Evolutionary conservation across 30 jellyfish, hydroid and myxozoan species (phyloP).

Genomic region (Calvadosia cruxmelitensis): DNA sequence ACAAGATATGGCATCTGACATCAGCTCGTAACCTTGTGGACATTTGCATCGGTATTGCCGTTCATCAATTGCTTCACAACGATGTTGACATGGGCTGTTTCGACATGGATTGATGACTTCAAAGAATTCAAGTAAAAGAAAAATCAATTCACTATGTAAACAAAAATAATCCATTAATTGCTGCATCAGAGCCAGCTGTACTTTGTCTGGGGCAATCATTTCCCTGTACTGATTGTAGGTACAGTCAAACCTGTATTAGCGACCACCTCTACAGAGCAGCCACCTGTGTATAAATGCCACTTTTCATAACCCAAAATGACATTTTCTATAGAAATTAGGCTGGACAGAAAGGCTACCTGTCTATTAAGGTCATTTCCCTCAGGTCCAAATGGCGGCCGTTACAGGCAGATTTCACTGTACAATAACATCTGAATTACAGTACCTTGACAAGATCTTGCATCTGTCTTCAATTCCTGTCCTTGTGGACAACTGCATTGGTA

Average conservation of each 20-base stretch:
- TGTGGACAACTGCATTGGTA: constrained; percentile 16
- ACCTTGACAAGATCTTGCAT: constrained; percentile 13
- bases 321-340: too few relatives aligned
- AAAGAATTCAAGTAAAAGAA: neutral
- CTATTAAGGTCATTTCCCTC: too few relatives aligned
- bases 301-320: too few relatives aligned
- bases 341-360: too few relatives aligned
- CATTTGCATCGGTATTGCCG: constrained; percentile 11
- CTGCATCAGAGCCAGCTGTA: neutral
- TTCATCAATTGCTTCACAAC: constrained; percentile 6
- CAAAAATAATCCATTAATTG: neutral
- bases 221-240: neutral
- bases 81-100: constrained; percentile 9
- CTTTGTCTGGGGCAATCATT: neutral
- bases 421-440: neutral
- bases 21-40: constrained; percentile 5
- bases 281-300: too few relatives aligned
- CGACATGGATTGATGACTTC: constrained; percentile 17
- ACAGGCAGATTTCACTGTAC: too few relatives aligned
- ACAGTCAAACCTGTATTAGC: too few relatives aligned
- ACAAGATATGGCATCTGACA: neutral
- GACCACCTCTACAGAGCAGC: too few relatives aligned
- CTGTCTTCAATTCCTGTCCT: constrained; percentile 5
- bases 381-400: too few relatives aligned
- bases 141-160: neutral